A percentile compares a stretch with the other conserved stretches of the same genome.
Evolutionary conservation across 2,888 invertebrate genomes (phyloP).

Genomic region (Colletes collaris): DNA sequence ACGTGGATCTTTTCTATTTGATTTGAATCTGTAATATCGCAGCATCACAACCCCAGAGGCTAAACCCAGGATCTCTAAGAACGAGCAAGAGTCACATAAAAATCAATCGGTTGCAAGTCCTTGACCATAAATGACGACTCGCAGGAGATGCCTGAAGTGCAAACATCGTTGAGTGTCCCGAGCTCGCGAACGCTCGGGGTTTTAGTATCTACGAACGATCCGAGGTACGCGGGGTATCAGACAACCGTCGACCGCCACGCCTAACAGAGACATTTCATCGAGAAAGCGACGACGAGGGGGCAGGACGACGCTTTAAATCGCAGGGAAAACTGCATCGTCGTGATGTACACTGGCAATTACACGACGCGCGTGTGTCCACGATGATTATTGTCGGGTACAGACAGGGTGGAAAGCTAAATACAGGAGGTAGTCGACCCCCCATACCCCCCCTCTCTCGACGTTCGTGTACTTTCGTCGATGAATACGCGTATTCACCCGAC

Average conservation of each 20-base stretch:
- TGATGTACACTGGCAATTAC: conserved; percentile 27
- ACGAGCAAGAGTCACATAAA: too few species aligned
- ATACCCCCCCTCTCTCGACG: neutral
- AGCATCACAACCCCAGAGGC: too few species aligned
- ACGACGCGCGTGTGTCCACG: conserved; percentile 4
- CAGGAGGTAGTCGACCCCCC: conserved; percentile 6
- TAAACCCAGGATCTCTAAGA: too few species aligned
- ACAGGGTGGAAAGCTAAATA: conserved; percentile 33
- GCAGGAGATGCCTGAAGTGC: too few species aligned
- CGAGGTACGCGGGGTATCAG: conserved; percentile 28
- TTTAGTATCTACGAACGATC: too few species aligned
- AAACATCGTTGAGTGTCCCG: too few species aligned
- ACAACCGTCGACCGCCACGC: neutral
- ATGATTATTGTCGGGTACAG: conserved; percentile 44
- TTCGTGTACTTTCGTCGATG: conserved; percentile 49
- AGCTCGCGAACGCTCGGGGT: too few species aligned
- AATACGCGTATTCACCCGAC: conserved; percentile 35
- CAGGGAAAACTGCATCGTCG: conserved; percentile 12
- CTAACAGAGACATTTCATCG: neutral
- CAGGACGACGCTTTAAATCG: conserved; percentile 9
- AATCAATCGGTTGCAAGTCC: too few species aligned
- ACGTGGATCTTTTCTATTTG: too few species aligned
- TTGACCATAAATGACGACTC: too few species aligned
- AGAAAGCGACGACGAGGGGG: neutral
- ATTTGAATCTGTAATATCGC: too few species aligned